Conservation (phyloP, 2,113 vertebrate genomes). For the Arvicanthis niloticus region DNA sequence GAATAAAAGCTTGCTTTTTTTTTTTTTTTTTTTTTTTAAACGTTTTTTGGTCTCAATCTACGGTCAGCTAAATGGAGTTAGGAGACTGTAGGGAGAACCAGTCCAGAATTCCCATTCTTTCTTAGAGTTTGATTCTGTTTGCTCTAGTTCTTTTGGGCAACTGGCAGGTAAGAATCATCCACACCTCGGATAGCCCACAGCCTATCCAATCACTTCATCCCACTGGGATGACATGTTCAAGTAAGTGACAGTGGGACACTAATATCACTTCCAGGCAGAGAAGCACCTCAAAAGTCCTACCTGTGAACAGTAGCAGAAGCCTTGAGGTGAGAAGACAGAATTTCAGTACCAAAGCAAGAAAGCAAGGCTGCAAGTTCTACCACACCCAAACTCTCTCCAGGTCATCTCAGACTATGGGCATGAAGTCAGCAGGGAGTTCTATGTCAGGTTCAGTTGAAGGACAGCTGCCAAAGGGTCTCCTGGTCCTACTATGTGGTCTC, state of each 20-base stretch:
- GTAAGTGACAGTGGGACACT: neutral
- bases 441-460: neutral
- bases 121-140: neutral
- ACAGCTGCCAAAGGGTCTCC: neutral
- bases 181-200: neutral
- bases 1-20: neutral
- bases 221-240: neutral
- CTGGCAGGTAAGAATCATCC: neutral
- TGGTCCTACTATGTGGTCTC: neutral
- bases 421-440: neutral
- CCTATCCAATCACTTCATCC: neutral
- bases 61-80: conserved; percentile 25
- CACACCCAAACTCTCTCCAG: neutral
- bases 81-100: neutral
- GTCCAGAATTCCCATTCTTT: neutral
- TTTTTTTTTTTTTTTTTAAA: neutral
- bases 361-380: neutral
- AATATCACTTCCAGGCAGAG: neutral
- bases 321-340: neutral
- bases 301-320: neutral
- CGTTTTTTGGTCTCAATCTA: neutral
- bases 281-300: neutral
- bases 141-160: neutral
- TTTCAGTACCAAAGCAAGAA: neutral
- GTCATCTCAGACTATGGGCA: neutral